Conservation (phyloP, 2,113 vertebrate species). For the Xerus inauris region DNA sequence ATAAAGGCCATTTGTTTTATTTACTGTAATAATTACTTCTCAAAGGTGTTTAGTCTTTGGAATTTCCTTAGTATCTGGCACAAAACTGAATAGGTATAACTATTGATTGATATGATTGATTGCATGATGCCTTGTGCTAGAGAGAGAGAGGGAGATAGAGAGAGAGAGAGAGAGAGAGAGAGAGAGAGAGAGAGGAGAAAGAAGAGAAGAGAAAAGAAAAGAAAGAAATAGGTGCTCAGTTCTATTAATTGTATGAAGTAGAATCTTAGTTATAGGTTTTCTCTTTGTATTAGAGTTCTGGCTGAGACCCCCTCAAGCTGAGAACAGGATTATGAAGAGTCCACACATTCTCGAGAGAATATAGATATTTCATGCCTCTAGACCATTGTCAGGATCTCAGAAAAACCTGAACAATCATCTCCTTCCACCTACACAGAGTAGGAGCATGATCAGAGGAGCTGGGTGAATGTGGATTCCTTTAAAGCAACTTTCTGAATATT, state of each 20-base stretch:
- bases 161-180: too few relatives aligned
- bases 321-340: neutral
- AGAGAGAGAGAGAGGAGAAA: neutral
- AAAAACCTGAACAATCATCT: too few relatives aligned
- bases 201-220: too few relatives aligned
- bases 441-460: neutral
- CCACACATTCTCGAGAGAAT: rapidly evolving
- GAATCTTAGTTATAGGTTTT: neutral
- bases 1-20: neutral
- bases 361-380: too few relatives aligned
- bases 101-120: neutral
- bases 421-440: neutral
- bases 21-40: neutral
- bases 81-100: neutral
- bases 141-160: too few relatives aligned
- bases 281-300: neutral
- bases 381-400: neutral
- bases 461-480: neutral
- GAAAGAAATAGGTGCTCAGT: too few relatives aligned
- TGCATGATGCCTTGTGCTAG: neutral
- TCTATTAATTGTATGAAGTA: rapidly evolving
- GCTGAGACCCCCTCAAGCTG: neutral
- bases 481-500: neutral
- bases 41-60: neutral
- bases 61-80: neutral